Conservation (phyloP, 2,113 vertebrate genomes). For the Crypturellus undulatus region DNA sequence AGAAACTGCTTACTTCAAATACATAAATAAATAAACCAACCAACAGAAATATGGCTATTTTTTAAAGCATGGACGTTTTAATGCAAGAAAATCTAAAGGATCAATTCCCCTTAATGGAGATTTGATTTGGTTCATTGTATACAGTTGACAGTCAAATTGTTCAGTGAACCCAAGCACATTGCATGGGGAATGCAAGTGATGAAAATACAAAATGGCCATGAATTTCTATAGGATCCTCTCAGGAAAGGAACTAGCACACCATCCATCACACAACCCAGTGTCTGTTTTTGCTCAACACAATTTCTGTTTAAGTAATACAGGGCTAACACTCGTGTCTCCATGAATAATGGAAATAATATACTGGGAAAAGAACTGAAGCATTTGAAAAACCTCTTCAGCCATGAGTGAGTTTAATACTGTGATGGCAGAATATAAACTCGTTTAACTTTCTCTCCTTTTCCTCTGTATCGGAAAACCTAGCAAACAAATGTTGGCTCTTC, state of each 20-base stretch:
- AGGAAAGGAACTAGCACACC: neutral
- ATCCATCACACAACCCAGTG: neutral
- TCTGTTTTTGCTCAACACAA: neutral
- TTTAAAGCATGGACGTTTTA: neutral
- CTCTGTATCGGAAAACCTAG: neutral
- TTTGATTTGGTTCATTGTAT: neutral
- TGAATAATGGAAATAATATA: neutral
- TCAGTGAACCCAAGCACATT: neutral
- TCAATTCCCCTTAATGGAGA: neutral
- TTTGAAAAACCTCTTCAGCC: neutral
- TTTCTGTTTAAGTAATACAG: neutral
- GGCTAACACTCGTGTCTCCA: neutral
- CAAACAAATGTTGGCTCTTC: neutral
- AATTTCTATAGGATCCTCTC: neutral
- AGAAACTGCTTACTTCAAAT: conserved; percentile 37
- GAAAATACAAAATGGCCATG: neutral
- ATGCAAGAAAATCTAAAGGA: neutral
- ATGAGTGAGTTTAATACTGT: neutral
- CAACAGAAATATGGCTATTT: neutral
- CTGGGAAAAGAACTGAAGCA: neutral
- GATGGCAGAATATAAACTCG: neutral
- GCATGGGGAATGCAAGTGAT: neutral
- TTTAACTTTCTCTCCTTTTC: neutral
- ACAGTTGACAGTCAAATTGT: neutral
- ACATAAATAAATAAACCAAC: neutral